Evolutionary conservation across 1,140 invertebrate species (phyloP), one percentile per base, ranked within the genome.

Genomic region (Zaprionus gabonicus): DNA sequence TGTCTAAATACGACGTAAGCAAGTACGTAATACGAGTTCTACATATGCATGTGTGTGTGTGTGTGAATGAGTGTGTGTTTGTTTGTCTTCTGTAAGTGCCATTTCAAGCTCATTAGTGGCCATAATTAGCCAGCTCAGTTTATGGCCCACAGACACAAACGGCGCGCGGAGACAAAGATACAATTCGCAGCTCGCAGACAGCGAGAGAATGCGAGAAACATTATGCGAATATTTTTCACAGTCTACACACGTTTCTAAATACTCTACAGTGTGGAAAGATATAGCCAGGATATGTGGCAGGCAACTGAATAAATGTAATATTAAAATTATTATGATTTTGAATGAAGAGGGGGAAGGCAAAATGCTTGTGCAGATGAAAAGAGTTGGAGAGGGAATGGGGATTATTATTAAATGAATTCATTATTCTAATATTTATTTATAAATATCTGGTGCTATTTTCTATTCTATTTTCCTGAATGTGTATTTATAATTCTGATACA

Each of bases 101-200:
- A 87, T 87, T 87, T 87, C 84, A 88, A 87, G 84, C 83, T 87
- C 83, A 87, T 87, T 87, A 87, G 83, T 78, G 85, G 83, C 83
- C 84, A 87, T 88, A 87, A 87, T 87, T 87, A 87, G 83, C 83
- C 84, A 81, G 65, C 62, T 65, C 44, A 76, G 81, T 87, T 87
- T 87, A 87, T 87, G 84, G 85, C 81, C 78, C 80, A 78, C 78
- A 88, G 83, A 88, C 83, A 78, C 76, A 63, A 66, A 57, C 66
- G 58, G 53, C 68, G 36, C 63, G 25, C 58, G 17, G 71, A 46
- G 46, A 67, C 79, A 82, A 71, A 86, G 69, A 68, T 57, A 78
- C 62, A 55, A 60, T 41, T 63, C 41, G 59, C 67, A 38, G 36
- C 36, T 38, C 3, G 27, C 74, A 76, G 81, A 67, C 68, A 5